phyloP scores from a whole-genome alignment of 2,113 vertebrate genomes.

The Lamprotornis superbus region DNA sequence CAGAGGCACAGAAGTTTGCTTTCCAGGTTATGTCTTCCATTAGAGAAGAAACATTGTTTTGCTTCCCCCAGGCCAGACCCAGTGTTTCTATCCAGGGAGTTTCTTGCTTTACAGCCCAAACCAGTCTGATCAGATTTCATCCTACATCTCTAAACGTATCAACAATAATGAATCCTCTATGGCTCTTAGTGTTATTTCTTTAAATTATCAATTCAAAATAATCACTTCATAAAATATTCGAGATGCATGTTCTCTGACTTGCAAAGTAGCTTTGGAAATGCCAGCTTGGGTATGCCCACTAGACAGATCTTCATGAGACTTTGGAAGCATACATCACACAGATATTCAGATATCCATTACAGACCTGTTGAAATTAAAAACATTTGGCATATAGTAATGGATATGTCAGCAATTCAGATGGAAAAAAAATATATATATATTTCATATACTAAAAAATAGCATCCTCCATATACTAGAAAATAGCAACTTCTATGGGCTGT shows the following conservation, averaged over 20 bases:
- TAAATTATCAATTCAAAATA: constrained; percentile 16
- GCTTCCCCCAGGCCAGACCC: neutral
- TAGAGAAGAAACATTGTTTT: neutral
- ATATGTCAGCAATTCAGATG: neutral
- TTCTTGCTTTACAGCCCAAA: constrained; percentile 4
- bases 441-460: neutral
- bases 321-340: neutral
- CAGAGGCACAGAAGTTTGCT: neutral
- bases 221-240: neutral
- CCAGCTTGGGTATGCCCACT: neutral
- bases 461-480: neutral
- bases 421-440: neutral
- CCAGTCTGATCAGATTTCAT: constrained; percentile 25
- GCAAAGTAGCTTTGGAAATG: neutral
- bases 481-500: neutral
- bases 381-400: neutral
- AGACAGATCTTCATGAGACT: neutral
- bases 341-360: neutral
- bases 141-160: neutral
- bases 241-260: neutral
- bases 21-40: neutral
- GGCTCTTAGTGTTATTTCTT: neutral
- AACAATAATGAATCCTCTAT: neutral
- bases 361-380: neutral
- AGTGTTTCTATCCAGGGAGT: neutral